A percentile compares a stretch with the other conserved stretches of the same genome.
phyloP scores from a whole-genome alignment of 1,140 invertebrate species.

The Drosophila baimaii region DNA sequence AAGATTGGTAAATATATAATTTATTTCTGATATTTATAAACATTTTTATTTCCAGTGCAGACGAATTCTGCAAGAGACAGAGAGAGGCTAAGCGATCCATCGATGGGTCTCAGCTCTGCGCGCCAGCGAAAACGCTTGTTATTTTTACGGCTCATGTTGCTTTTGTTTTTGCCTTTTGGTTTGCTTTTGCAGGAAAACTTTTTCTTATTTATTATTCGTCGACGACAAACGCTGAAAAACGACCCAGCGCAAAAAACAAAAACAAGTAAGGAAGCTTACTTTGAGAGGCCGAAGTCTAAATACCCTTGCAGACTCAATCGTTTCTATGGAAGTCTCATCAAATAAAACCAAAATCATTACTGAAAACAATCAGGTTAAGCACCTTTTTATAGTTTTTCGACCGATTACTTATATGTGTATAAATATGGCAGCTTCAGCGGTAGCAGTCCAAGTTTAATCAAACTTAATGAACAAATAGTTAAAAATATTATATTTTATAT shows the following conservation, averaged over 20 bases:
- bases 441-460: too few relatives aligned
- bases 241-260: constrained; percentile 48
- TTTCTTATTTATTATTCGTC: constrained; percentile 84
- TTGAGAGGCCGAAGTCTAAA: too few relatives aligned
- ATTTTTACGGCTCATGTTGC: constrained; percentile 55
- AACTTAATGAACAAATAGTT: too few relatives aligned
- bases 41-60: constrained; percentile 20
- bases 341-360: too few relatives aligned
- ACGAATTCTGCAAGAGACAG: constrained; percentile 11
- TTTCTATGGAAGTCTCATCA: too few relatives aligned
- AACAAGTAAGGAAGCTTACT: neutral
- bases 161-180: constrained; percentile 39
- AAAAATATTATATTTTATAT: too few relatives aligned
- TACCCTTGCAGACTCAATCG: neutral
- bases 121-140: constrained; percentile 75
- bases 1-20: too few relatives aligned
- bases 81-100: constrained; percentile 17
- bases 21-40: neutral
- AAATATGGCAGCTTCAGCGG: too few relatives aligned
- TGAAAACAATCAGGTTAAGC: too few relatives aligned
- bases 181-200: constrained; percentile 80
- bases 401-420: too few relatives aligned
- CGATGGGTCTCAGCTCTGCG: constrained; percentile 40
- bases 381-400: too few relatives aligned
- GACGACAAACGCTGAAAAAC: constrained; percentile 77